A percentile compares a stretch with the other conserved stretches of the same genome.
Conservation (phyloP, 37 sponge, comb jelly and placozoan genomes). For the Spongia lamella region DNA sequence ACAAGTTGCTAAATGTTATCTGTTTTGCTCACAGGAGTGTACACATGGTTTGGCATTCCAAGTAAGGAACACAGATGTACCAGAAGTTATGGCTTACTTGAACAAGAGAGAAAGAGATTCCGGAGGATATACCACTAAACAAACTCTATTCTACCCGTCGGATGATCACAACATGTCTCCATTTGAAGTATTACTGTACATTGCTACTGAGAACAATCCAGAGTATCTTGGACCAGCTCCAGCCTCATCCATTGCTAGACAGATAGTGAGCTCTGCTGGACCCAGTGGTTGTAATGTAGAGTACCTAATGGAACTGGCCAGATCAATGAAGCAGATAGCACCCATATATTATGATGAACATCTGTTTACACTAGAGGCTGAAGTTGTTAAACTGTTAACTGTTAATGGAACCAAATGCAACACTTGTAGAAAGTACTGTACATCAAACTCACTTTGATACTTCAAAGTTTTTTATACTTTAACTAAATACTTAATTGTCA, state of each 20-base stretch:
- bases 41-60: conserved; percentile 91
- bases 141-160: conserved; percentile 68
- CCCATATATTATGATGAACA: conserved; percentile 59
- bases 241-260: conserved; percentile 53
- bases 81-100: conserved; percentile 68
- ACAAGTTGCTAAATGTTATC: not conserved
- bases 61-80: conserved; percentile 44
- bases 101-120: conserved; percentile 61
- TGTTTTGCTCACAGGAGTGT: conserved; percentile 26
- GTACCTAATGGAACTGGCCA: conserved; percentile 81
- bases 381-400: conserved; percentile 50
- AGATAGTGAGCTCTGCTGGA: conserved; percentile 69
- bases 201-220: conserved; percentile 75
- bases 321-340: conserved; percentile 56
- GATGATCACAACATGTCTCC: conserved; percentile 6
- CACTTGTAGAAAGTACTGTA: not conserved
- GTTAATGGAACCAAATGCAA: not conserved
- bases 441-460: too few species aligned
- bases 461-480: too few species aligned
- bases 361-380: conserved; percentile 54
- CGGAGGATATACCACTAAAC: conserved; percentile 71
- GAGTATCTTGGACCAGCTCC: conserved; percentile 83
- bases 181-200: conserved; percentile 74
- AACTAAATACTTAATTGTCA: too few species aligned
- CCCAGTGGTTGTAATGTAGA: conserved; percentile 86